Base-by-base conservation (phyloP, 2,888 invertebrate species). In the Hydrotaea diabolus region DNA sequence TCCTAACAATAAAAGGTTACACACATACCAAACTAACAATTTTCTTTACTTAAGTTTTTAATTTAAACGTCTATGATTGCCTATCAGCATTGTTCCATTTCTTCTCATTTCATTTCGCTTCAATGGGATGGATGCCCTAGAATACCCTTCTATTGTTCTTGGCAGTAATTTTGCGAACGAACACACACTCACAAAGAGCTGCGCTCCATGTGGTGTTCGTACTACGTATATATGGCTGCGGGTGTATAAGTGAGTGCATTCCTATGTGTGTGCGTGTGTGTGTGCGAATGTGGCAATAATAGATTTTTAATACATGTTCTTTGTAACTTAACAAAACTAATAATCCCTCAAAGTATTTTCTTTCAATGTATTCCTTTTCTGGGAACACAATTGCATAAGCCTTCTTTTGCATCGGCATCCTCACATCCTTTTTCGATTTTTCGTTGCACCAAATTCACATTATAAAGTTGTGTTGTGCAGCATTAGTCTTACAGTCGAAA, bases 261-360 rank as follows among this genome's bases (percentile, higher is more conserved):
- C 13, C 43, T 43, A 43, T 43, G 43, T 43, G 2, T n/a, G 49
- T 2, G 3, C n/a, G 11, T 43, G 43, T 15, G 11, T 13, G 43
- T 43, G 49, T 49, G 49, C n/a, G 49, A n/a, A n/a, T 15, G 49
- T 49, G 49, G 49, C 59, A 59, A 59, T 59, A 59, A 59, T 26
- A 26, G 59, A 59, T 59, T 59, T 59, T 59, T 59, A 59, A 26
- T 59, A 23, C 11, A 26, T 15, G 11, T 59, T 59, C 23, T 21
- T 55, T 55, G n/a, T 55, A 55, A 55, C 11, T 55, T 19, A 55
- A 23, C 19, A 55, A 19, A 55, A 55, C 55, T 55, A 55, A 55
- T 55, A 55, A 55, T 55, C 19, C 55, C 55, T 21, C 49, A 49
- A 49, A 49, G n/a, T 49, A 49, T 49, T 49, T 49, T 49, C 49